These are phyloP conservation scores for Festucalex cinctus DNA, from an alignment of 2,113 vertebrate species.

Conservation along the genomic window DNA sequence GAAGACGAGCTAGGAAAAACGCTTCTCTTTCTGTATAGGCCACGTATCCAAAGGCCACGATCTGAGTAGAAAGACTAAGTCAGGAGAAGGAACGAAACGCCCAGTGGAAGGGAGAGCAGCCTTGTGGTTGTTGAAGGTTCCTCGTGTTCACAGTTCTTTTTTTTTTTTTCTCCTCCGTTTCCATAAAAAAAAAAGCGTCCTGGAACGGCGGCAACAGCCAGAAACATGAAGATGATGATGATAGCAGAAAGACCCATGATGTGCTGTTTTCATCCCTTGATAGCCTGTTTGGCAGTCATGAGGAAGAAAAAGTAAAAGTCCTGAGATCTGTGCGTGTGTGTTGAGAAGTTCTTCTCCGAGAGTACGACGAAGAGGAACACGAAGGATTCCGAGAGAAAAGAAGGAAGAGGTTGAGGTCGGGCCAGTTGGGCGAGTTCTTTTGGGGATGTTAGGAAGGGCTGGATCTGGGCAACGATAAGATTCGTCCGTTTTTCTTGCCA, in stretches of 20 bases:
- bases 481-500: constrained; percentile 92
- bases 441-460: constrained; percentile 86
- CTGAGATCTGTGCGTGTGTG: constrained; percentile 82
- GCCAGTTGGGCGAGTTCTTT: constrained; percentile 37
- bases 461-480: constrained; percentile 87
- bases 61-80: constrained; percentile 65
- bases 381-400: constrained; percentile 46
- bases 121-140: constrained; percentile 70
- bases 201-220: constrained; percentile 72
- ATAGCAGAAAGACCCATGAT: constrained; percentile 46
- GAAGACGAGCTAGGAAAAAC: constrained; percentile 46
- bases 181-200: constrained; percentile 35
- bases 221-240: constrained; percentile 38
- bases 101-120: constrained; percentile 59
- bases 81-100: constrained; percentile 21
- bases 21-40: constrained; percentile 70
- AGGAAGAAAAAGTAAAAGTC: constrained; percentile 76
- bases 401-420: constrained; percentile 18
- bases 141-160: constrained; percentile 81
- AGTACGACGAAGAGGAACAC: constrained; percentile 43
- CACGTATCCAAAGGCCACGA: constrained; percentile 72
- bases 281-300: constrained; percentile 71
- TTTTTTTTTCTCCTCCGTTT: constrained; percentile 24
- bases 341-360: constrained; percentile 67
- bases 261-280: constrained; percentile 66